Evolutionary conservation across 2,888 invertebrate genomes (phyloP).

Genomic region (Cephus spinipes): DNA sequence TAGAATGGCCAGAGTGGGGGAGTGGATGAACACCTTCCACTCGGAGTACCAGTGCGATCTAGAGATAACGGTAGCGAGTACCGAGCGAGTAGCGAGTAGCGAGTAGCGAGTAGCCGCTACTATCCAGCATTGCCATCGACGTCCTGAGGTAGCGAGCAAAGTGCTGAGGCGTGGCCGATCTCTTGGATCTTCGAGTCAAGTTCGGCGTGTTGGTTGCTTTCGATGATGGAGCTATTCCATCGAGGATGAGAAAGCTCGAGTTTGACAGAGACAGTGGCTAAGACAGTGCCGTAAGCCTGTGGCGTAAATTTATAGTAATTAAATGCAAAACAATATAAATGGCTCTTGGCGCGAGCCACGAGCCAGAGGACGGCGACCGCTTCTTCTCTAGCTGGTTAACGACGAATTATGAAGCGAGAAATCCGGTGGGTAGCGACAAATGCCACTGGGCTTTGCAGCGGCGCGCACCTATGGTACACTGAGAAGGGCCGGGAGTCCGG

Average conservation of each 20-base stretch:
- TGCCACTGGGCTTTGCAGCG: not conserved
- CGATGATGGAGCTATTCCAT: not conserved
- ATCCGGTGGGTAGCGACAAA: not conserved
- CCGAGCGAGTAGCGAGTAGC: no score
- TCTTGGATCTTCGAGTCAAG: conserved; percentile 42
- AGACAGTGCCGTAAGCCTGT: no score
- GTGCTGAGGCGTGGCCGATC: conserved; percentile 64
- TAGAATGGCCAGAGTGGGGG: no score
- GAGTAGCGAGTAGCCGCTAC: no score
- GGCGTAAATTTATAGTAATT: not conserved
- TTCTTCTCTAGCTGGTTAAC: not conserved
- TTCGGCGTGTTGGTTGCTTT: not conserved
- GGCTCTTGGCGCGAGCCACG: not conserved
- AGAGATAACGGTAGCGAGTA: no score
- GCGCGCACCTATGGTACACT: not conserved
- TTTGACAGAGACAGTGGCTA: no score
- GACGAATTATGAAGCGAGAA: conserved; percentile 5
- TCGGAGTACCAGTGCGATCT: no score
- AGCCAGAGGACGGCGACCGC: not conserved
- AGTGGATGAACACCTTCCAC: no score
- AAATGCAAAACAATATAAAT: conserved; percentile 4
- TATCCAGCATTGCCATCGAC: conserved; percentile 13
- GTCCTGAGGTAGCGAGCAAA: conserved; percentile 52
- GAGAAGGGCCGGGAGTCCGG: not conserved
- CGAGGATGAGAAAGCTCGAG: no score